phyloP scores from a whole-genome alignment of 2,797 vertebrate species.

The Crypturellus tataupa region DNA sequence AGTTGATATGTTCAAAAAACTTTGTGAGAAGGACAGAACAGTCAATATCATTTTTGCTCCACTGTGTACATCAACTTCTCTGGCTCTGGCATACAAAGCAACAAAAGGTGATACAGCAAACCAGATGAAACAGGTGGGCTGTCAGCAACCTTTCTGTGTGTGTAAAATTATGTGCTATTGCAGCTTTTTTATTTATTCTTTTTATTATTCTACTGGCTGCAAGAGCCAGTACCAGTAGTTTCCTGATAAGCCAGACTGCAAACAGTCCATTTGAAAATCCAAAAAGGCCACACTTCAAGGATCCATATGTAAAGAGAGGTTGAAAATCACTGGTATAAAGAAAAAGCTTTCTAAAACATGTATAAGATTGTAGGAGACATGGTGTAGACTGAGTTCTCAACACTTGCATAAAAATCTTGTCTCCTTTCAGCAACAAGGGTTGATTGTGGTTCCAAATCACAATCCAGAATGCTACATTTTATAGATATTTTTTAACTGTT shows the following conservation, averaged over 20 bases:
- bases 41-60: constrained; percentile 84
- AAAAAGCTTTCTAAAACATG: background rate
- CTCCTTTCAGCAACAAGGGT: background rate
- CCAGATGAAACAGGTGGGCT: constrained; percentile 82
- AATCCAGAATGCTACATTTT: background rate
- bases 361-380: background rate
- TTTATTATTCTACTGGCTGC: background rate
- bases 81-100: constrained; percentile 83
- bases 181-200: background rate
- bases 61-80: constrained; percentile 80
- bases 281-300: background rate
- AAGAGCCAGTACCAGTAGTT: background rate
- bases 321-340: background rate
- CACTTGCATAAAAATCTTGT: background rate
- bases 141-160: background rate
- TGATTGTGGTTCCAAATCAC: background rate
- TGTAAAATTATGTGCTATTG: background rate
- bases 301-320: background rate
- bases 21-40: constrained; percentile 75
- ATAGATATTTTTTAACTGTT: background rate
- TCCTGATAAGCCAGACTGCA: background rate
- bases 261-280: background rate
- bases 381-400: background rate
- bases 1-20: constrained; percentile 82
- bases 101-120: constrained; percentile 82